Conservation (phyloP, 2,888 invertebrate species). For the Xestia c-nigrum region DNA sequence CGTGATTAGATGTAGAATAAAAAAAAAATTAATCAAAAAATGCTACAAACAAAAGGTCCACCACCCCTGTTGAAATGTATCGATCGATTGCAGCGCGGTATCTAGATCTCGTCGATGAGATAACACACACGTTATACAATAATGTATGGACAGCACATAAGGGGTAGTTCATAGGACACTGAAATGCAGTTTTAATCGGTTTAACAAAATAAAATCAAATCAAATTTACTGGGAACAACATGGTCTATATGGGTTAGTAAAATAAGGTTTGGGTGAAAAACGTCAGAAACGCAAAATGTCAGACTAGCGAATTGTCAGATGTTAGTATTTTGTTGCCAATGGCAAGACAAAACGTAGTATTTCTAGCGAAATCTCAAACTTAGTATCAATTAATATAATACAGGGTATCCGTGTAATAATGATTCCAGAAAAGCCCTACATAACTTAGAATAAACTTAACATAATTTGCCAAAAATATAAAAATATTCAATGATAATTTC, state of each 20-base stretch:
- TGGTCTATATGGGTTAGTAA: no score
- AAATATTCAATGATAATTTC: background rate
- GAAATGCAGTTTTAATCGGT: background rate
- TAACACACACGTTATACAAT: slow-evolving; percentile 74
- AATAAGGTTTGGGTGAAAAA: no score
- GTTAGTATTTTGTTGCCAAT: no score
- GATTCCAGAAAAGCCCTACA: background rate
- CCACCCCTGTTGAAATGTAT: slow-evolving; percentile 50
- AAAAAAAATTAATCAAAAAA: background rate
- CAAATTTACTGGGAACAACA: no score
- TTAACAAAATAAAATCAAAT: no score
- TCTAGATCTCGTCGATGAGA: slow-evolving; percentile 75
- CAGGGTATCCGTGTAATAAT: background rate
- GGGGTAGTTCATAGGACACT: slow-evolving; percentile 37
- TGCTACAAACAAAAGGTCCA: slow-evolving; percentile 1
- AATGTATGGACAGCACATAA: slow-evolving; percentile 66
- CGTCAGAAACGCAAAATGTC: no score
- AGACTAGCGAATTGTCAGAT: no score
- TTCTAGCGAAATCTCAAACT: background rate
- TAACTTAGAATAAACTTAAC: slow-evolving; percentile 5
- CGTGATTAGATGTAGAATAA: background rate
- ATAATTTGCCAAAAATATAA: slow-evolving; percentile 13
- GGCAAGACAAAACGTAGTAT: background rate
- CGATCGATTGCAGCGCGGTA: slow-evolving; percentile 66
- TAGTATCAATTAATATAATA: background rate